These are phyloP conservation scores for Acrocephalus scirpaceus DNA, from an alignment of 2,797 vertebrate genomes.

Conservation along the genomic window DNA sequence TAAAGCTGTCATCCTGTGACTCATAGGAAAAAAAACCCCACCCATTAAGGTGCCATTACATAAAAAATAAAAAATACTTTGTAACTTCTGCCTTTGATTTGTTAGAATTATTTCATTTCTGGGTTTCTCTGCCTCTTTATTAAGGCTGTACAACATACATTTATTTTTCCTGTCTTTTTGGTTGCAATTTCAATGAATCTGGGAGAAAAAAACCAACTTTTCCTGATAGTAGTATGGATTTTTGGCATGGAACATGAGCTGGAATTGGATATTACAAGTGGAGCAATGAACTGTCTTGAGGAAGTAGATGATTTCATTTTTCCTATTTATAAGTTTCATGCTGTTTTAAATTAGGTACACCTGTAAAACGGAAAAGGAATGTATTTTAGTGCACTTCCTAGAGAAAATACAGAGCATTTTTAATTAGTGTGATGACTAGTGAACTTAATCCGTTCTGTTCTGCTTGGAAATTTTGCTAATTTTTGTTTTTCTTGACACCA, in stretches of 20 bases:
- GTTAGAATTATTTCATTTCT: not conserved
- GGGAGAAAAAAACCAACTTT: not conserved
- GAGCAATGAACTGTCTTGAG: not conserved
- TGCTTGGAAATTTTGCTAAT: not conserved
- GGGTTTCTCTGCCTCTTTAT: not conserved
- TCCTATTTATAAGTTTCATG: constrained; percentile 11
- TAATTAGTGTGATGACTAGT: not conserved
- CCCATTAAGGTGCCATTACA: not conserved
- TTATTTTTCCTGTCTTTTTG: not conserved
- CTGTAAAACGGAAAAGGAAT: constrained; percentile 9
- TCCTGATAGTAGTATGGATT: not conserved
- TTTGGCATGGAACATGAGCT: not conserved
- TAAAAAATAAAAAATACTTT: not conserved
- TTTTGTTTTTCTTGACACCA: not conserved
- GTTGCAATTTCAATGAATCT: not conserved
- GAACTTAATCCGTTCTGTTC: not conserved
- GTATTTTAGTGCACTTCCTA: not conserved
- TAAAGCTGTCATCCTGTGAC: not conserved
- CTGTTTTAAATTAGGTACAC: constrained; percentile 13
- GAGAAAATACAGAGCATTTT: not conserved
- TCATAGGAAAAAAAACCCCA: not conserved
- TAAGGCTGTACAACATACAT: not conserved
- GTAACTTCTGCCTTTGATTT: not conserved
- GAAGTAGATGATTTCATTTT: constrained; percentile 22
- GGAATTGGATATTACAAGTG: not conserved